phyloP scores from a whole-genome alignment of 2,888 invertebrate genomes.

The Aphrophora alni region DNA sequence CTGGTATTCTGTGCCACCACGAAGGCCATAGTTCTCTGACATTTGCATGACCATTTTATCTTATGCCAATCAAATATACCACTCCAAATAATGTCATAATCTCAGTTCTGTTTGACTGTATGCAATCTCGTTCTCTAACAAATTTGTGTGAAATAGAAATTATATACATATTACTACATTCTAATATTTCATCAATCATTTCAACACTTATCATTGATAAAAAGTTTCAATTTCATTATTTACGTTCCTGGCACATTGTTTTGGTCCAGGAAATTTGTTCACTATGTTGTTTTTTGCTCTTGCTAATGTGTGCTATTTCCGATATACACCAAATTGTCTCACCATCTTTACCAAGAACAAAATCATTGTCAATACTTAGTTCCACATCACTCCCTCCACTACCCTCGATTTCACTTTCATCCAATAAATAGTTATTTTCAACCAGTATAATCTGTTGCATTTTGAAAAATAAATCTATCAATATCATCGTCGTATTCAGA shows the following conservation, averaged over 20 bases:
- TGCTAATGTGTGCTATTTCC: constrained; percentile 10
- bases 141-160: neutral
- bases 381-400: neutral
- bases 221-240: constrained; percentile 12
- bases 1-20: neutral
- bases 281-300: neutral
- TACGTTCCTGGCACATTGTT: constrained; percentile 10
- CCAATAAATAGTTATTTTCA: constrained; percentile 14
- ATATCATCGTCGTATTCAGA: constrained; percentile 17
- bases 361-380: neutral
- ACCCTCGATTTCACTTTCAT: constrained; percentile 15
- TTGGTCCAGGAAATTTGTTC: constrained; percentile 19
- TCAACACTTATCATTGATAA: constrained; percentile 22
- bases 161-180: neutral
- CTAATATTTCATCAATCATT: constrained; percentile 12
- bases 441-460: neutral
- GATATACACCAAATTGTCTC: constrained; percentile 11
- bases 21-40: neutral
- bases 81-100: neutral
- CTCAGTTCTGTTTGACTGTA: neutral
- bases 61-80: neutral
- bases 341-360: constrained; percentile 17
- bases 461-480: neutral
- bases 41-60: neutral
- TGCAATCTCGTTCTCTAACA: neutral